Evolutionary conservation across 2,888 invertebrate species (phyloP), one percentile per base, ranked within the genome.

Genomic region (Hecatera dysodea): DNA sequence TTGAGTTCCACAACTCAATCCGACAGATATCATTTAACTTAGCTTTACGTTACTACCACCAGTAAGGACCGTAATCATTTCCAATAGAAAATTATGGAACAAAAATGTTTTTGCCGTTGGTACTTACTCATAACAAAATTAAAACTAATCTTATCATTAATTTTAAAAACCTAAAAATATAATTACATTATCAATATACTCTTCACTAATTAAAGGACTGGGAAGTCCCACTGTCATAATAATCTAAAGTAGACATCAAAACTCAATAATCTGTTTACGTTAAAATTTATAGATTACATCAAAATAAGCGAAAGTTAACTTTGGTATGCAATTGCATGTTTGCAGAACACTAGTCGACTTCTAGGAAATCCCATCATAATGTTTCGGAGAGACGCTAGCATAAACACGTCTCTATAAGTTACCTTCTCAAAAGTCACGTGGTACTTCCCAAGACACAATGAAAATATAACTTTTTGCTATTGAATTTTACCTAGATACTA

Each of bases 231-330:
- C 11, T 19, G 56, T 44, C 36, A 59, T 44, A 44, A n/a, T 24
- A 46, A 66, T 72, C 72, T 65, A 11, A 53, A 29, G 36, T 53
- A 59, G 57, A 72, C 57, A 66, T 59, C 53, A 53, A 66, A 64
- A 39, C 0, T 44, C 4, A 72, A 59, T 59, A 53, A 53, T 66
- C 52, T 59, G 24, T 71, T 63, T 48, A 17, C 9, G 24, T n/a
- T 33, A 1, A 29, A 56, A 39, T 7, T 24, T 63, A 33, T 29
- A 12, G n/a, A 71, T 46, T 29, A 19, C 1, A 22, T 22, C 5
- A 53, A 39, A 46, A 17, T 36, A 27, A 12, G 12, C 12, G n/a
- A 19, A 55, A 33, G 2, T 7, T 22, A 56, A n/a, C 19, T 29
- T 29, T 29, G 27, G 15, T 17, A 27, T 46, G 29, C 8, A 29